Percentiles rank a stretch among this genome's conserved stretches.
These are phyloP conservation scores for Cygnus olor DNA, from an alignment of 2,797 vertebrate species.

Conservation along the genomic window DNA sequence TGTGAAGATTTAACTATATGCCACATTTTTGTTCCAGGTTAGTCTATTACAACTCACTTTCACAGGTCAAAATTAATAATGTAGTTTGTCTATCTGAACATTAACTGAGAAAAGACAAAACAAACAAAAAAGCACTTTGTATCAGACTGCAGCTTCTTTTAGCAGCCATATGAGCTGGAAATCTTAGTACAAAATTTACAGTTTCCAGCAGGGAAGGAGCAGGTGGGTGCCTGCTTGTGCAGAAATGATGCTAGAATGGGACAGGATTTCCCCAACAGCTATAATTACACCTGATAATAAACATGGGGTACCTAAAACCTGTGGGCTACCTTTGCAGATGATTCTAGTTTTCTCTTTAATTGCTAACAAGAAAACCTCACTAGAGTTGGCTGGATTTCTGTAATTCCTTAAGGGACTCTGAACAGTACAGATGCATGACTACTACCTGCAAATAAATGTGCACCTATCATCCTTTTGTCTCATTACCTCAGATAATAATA, in stretches of 20 bases:
- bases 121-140: background rate
- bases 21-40: background rate
- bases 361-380: background rate
- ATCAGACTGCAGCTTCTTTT: background rate
- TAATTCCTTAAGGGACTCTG: background rate
- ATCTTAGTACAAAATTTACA: background rate
- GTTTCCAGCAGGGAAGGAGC: background rate
- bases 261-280: background rate
- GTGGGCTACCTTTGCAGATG: no score
- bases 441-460: background rate
- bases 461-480: background rate
- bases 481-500: background rate
- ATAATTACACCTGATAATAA: background rate
- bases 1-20: background rate
- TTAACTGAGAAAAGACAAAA: background rate
- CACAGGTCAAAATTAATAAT: background rate
- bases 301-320: background rate
- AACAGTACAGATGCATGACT: background rate
- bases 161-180: background rate
- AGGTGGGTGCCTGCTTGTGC: background rate
- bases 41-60: background rate
- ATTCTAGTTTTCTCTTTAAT: background rate
- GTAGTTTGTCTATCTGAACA: background rate
- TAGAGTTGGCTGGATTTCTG: background rate
- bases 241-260: background rate